Conservation (phyloP, 2,113 vertebrate genomes). For the Aegithalos caudatus region DNA sequence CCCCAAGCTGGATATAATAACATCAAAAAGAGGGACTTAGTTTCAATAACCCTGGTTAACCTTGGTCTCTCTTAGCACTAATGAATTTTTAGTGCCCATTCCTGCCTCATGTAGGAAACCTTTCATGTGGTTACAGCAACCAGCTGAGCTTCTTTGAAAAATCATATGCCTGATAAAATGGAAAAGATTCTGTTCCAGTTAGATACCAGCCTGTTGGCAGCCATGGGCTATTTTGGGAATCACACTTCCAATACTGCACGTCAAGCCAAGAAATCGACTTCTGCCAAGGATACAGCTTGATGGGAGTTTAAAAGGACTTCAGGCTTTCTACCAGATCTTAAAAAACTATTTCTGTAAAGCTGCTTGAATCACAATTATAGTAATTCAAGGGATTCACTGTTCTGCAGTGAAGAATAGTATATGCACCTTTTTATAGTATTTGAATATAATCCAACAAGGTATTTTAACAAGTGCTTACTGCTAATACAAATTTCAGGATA, state of each 20-base stretch:
- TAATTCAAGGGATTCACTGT: background rate
- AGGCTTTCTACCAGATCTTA: background rate
- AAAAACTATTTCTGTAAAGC: background rate
- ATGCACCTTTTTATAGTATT: background rate
- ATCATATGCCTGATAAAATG: background rate
- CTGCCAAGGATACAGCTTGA: background rate
- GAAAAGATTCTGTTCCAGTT: conserved; percentile 4
- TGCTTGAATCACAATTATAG: background rate
- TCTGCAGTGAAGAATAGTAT: background rate
- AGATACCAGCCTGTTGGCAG: conserved; percentile 1
- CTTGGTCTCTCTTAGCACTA: background rate
- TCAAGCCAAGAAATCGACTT: background rate
- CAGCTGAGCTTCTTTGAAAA: background rate
- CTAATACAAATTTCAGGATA: background rate
- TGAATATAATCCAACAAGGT: background rate
- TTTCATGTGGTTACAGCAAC: background rate
- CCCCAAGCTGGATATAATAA: background rate
- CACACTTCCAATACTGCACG: background rate
- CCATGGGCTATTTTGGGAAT: background rate
- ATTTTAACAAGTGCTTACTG: background rate
- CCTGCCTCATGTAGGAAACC: background rate
- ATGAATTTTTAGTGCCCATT: background rate
- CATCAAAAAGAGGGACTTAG: background rate
- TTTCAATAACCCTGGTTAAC: background rate
- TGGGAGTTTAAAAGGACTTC: background rate